These are phyloP conservation scores for Miltochrista miniata DNA, from an alignment of 2,888 invertebrate species.

Conservation along the genomic window DNA sequence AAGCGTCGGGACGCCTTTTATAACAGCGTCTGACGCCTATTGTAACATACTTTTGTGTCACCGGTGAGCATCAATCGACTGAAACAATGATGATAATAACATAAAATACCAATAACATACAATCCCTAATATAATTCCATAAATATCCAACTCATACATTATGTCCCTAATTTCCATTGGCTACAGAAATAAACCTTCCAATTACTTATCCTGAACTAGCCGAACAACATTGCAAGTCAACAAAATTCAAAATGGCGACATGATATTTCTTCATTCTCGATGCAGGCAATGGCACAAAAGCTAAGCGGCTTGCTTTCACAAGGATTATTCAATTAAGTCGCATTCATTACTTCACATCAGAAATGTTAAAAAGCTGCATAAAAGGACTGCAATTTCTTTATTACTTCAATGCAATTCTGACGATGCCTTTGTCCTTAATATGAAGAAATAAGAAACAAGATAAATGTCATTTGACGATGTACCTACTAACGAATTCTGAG, in stretches of 20 bases:
- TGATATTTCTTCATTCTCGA: conserved; percentile 28
- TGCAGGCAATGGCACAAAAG: conserved; percentile 30
- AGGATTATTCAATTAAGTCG: conserved; percentile 60
- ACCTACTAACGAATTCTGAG: conserved; percentile 41
- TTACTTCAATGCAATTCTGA: conserved; percentile 64
- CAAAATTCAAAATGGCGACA: conserved; percentile 5
- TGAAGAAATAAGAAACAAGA: conserved; percentile 60
- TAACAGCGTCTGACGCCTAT: no score
- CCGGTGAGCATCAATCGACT: not conserved
- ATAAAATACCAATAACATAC: no score
- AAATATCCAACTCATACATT: no score
- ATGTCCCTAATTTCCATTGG: not conserved
- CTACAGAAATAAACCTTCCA: not conserved
- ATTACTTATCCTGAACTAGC: conserved; percentile 1
- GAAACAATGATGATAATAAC: no score
- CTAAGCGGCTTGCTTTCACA: conserved; percentile 44
- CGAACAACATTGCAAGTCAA: not conserved
- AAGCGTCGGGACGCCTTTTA: no score
- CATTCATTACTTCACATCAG: conserved; percentile 58
- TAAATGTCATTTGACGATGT: conserved; percentile 62
- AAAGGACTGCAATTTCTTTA: conserved; percentile 69
- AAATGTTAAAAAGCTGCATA: conserved; percentile 55
- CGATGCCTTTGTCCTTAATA: conserved; percentile 62
- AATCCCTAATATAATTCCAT: no score
- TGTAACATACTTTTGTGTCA: not conserved